phyloP scores from a whole-genome alignment of 2,888 invertebrate genomes.

The Scaptomyza flava region DNA sequence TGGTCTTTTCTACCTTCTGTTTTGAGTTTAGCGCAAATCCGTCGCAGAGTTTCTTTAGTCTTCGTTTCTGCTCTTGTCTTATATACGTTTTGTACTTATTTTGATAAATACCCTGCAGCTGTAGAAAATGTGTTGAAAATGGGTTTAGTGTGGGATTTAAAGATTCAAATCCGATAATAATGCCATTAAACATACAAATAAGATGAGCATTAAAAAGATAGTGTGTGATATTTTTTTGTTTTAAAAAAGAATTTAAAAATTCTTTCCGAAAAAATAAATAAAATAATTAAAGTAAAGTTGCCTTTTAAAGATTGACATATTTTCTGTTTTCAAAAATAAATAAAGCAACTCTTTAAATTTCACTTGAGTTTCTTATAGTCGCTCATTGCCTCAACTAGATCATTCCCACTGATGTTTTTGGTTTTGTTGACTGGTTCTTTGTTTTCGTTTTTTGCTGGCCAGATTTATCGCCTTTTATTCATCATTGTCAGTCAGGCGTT shows the following conservation, averaged over 20 bases:
- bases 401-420: slow-evolving; percentile 18
- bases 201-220: not conserved
- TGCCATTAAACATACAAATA: not conserved
- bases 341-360: not conserved
- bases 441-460: slow-evolving; percentile 31
- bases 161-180: not conserved
- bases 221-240: too few relatives aligned
- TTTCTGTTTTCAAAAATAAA: too few relatives aligned
- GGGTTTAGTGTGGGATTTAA: not conserved
- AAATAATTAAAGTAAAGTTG: too few relatives aligned
- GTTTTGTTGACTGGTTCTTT: slow-evolving; percentile 3
- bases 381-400: not conserved
- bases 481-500: slow-evolving; percentile 74
- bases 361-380: not conserved
- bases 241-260: too few relatives aligned
- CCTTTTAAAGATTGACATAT: too few relatives aligned
- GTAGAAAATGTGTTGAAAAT: not conserved
- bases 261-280: too few relatives aligned
- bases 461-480: slow-evolving; percentile 80
- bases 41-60: slow-evolving; percentile 45
- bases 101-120: slow-evolving; percentile 18
- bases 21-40: slow-evolving; percentile 55
- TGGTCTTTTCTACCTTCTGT: slow-evolving; percentile 41
- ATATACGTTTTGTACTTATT: slow-evolving; percentile 4
- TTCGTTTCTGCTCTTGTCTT: slow-evolving; percentile 19